Percentiles rank a stretch among this genome's conserved stretches.
Evolutionary conservation across 2,888 invertebrate genomes (phyloP).

Genomic region (Sesia apiformis): DNA sequence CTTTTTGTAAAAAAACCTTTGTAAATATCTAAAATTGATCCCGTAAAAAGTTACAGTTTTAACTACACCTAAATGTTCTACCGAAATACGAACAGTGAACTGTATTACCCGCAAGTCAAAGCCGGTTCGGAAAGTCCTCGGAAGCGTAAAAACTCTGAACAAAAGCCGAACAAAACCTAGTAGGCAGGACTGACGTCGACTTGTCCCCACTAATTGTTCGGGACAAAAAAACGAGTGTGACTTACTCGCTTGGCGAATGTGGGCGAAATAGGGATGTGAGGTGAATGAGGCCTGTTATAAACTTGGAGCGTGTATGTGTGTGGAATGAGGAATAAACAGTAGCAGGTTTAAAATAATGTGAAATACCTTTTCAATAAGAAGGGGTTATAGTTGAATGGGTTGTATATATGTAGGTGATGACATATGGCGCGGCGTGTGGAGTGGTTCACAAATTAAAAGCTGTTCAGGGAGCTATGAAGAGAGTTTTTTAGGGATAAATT

Average conservation of each 20-base stretch:
- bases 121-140: background rate
- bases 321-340: no score
- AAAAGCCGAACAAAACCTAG: background rate
- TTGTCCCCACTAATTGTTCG: background rate
- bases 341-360: no score
- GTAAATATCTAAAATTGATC: no score
- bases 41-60: no score
- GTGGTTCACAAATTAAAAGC: no score
- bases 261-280: background rate
- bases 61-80: background rate
- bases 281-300: background rate
- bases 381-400: no score
- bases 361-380: no score
- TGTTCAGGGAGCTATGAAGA: no score
- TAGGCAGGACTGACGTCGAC: background rate
- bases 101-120: background rate
- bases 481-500: no score
- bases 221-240: background rate
- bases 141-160: background rate
- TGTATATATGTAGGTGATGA: no score
- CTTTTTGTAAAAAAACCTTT: no score
- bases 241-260: background rate
- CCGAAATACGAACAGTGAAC: background rate
- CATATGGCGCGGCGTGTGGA: no score
- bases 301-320: background rate